These are phyloP conservation scores for Pipa parva DNA, from an alignment of 2,113 vertebrate genomes.

Conservation along the genomic window DNA sequence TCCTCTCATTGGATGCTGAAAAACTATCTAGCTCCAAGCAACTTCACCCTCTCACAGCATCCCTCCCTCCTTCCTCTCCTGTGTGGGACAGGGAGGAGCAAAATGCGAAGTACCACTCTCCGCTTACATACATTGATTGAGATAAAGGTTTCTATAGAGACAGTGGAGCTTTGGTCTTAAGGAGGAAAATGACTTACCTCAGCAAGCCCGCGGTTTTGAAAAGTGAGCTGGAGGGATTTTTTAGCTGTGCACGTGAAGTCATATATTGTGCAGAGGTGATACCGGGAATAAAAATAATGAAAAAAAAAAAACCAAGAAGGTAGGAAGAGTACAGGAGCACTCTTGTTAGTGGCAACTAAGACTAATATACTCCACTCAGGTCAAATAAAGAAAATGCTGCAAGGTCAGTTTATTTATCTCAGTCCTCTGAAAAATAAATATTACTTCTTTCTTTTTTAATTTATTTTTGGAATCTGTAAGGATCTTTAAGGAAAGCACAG, in stretches of 20 bases:
- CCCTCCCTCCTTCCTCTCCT: slow-evolving; percentile 38
- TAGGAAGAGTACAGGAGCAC: not conserved
- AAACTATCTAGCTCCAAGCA: slow-evolving; percentile 28
- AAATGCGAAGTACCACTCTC: slow-evolving; percentile 36
- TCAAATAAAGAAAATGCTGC: not conserved
- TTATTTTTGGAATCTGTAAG: no score
- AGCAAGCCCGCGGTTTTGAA: slow-evolving; percentile 44
- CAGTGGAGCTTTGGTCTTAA: slow-evolving; percentile 27
- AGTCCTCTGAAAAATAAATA: no score
- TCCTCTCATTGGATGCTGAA: slow-evolving; percentile 33
- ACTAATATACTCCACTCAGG: slow-evolving; percentile 5
- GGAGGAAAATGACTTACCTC: slow-evolving; percentile 37
- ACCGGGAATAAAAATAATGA: slow-evolving; percentile 1
- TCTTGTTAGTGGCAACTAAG: no score
- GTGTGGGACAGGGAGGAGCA: slow-evolving; percentile 36
- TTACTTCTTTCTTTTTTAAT: no score
- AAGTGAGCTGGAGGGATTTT: slow-evolving; percentile 39
- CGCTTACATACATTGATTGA: slow-evolving; percentile 30
- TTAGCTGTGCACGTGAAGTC: slow-evolving; percentile 9
- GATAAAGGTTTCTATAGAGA: slow-evolving; percentile 41
- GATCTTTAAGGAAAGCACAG: no score
- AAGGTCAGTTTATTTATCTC: not conserved
- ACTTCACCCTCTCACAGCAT: slow-evolving; percentile 35
- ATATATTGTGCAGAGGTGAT: slow-evolving; percentile 8
- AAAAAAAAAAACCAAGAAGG: no score